Conservation (phyloP, 2,113 vertebrate genomes). For the Desmodus rotundus region DNA sequence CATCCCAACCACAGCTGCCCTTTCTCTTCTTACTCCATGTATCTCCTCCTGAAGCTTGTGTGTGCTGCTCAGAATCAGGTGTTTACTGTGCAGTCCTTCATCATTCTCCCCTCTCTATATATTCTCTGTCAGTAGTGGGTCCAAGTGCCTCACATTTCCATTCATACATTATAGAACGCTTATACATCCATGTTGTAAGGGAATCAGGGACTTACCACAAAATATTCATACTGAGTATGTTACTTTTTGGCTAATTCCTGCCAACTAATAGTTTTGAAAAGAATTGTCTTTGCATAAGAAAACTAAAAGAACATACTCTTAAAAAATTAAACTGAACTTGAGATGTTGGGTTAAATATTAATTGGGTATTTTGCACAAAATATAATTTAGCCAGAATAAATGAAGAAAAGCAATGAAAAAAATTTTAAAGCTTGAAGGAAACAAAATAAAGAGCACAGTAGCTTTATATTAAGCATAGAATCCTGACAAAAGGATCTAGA, state of each 20-base stretch:
- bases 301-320: not conserved
- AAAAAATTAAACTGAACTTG: slow-evolving; percentile 48
- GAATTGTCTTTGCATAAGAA: not conserved
- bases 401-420: not conserved
- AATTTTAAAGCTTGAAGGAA: not conserved
- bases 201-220: not conserved
- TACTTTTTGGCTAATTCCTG: slow-evolving; percentile 43
- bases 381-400: not conserved
- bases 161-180: not conserved
- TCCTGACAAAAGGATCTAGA: not conserved
- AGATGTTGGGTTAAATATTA: slow-evolving; percentile 52
- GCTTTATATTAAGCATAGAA: not conserved
- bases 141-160: not conserved
- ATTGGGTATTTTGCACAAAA: slow-evolving; percentile 29
- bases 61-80: not conserved
- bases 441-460: not conserved
- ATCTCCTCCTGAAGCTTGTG: not conserved
- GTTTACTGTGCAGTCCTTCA: not conserved
- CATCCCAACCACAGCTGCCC: not conserved
- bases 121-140: not conserved
- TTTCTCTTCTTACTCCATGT: not conserved
- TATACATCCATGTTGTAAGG: not conserved
- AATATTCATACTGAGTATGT: not conserved
- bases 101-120: not conserved
- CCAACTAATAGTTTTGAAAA: not conserved